These are phyloP conservation scores for Drosophila mayaguana DNA, from an alignment of 2,888 invertebrate species.

Conservation along the genomic window DNA sequence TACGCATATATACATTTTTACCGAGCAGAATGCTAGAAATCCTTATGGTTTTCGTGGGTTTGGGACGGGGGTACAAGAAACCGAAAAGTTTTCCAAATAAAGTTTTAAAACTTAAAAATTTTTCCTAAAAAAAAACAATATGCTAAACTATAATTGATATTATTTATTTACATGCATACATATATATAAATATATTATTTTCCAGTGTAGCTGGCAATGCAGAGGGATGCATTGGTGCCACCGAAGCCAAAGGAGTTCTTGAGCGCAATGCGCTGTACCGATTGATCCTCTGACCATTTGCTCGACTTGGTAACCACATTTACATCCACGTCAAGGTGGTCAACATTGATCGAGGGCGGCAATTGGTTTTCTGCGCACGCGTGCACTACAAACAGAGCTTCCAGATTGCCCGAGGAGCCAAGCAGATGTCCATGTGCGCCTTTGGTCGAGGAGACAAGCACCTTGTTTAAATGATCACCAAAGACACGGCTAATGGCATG, in stretches of 20 bases:
- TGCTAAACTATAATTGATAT: constrained; percentile 1
- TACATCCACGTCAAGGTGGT: constrained; percentile 88
- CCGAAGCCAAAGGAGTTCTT: constrained; percentile 99
- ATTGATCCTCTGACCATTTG: constrained; percentile 61
- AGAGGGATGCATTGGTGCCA: constrained; percentile 97
- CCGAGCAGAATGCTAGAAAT: constrained; percentile 53
- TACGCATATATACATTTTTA: constrained; percentile 81
- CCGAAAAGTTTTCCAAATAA: constrained; percentile 83
- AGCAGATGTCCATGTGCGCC: constrained; percentile 98
- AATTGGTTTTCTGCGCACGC: constrained; percentile 91
- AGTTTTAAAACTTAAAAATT: constrained; percentile 81
- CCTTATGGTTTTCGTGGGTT: constrained; percentile 41
- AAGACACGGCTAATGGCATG: constrained; percentile 92
- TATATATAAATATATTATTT: constrained; percentile 23
- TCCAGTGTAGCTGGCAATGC: constrained; percentile 86
- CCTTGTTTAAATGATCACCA: constrained; percentile 86
- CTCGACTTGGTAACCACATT: constrained; percentile 89
- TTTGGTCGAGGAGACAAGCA: constrained; percentile 95
- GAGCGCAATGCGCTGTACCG: constrained; percentile 89
- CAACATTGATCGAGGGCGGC: constrained; percentile 96
- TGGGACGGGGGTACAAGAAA: constrained; percentile 52
- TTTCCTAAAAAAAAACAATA: constrained; percentile 68
- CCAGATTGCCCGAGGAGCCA: constrained; percentile 98
- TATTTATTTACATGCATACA: constrained; percentile 35
- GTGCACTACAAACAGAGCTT: constrained; percentile 93